These are phyloP conservation scores for Nemotelus pantherinus DNA, from an alignment of 2,888 invertebrate genomes.

Conservation along the genomic window DNA sequence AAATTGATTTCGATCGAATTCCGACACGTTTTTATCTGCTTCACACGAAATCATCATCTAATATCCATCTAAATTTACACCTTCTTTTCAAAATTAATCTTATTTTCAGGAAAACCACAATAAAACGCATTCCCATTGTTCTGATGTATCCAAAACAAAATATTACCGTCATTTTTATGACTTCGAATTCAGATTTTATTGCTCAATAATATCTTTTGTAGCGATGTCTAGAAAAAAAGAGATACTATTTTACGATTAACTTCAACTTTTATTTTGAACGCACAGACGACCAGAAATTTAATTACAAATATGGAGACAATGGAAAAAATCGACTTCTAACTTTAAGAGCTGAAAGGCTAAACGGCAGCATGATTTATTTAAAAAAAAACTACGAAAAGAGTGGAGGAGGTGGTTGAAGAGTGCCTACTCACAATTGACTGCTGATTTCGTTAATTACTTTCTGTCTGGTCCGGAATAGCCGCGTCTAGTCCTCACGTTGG, in stretches of 20 bases:
- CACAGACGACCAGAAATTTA: too few relatives aligned
- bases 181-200: constrained; percentile 7
- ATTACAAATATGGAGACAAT: too few relatives aligned
- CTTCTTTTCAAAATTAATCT: background rate
- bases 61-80: background rate
- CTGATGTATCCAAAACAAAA: constrained; percentile 34
- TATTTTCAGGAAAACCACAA: background rate
- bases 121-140: background rate
- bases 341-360: too few relatives aligned
- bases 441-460: constrained; percentile 16
- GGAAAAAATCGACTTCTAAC: too few relatives aligned
- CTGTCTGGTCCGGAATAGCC: background rate
- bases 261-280: background rate
- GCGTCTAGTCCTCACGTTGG: background rate
- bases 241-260: constrained; percentile 15
- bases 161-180: constrained; percentile 11
- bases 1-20: background rate
- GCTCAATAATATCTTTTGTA: background rate
- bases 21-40: background rate
- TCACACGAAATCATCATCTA: background rate
- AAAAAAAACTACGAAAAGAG: too few relatives aligned
- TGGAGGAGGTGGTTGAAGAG: too few relatives aligned
- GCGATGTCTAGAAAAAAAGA: background rate
- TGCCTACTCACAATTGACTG: background rate
- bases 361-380: too few relatives aligned